phyloP scores from a whole-genome alignment of 1,140 invertebrate species.

The Penaeus chinensis region DNA sequence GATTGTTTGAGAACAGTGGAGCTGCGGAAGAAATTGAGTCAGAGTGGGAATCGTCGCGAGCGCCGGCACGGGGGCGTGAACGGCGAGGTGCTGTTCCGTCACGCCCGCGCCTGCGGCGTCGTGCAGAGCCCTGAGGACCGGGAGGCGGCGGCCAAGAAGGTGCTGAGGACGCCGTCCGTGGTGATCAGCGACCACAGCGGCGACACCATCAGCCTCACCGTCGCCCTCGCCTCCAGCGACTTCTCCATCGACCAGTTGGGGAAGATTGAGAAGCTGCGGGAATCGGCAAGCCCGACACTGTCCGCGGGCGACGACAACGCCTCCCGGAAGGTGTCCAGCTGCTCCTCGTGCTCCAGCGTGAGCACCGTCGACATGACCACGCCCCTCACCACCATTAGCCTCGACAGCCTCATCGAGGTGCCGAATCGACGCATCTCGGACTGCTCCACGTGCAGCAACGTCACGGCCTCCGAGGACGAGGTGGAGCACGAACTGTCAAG shows the following conservation, averaged over 20 bases:
- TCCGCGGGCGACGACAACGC: conserved; percentile 65
- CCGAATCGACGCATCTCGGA: conserved; percentile 74
- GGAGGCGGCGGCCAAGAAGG: conserved; percentile 10
- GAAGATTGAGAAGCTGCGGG: conserved; percentile 68
- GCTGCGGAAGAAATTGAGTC: conserved; percentile 18
- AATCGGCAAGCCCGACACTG: conserved; percentile 74
- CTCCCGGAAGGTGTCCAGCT: conserved; percentile 58
- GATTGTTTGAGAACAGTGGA: conserved; percentile 6
- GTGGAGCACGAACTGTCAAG: conserved; percentile 48
- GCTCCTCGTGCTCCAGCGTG: conserved; percentile 67
- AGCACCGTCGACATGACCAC: conserved; percentile 71
- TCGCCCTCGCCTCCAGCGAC: conserved; percentile 68
- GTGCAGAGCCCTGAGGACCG: conserved; percentile 5
- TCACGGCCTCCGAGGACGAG: conserved; percentile 78
- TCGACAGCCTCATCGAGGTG: conserved; percentile 66
- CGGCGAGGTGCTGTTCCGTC: conserved; percentile 33
- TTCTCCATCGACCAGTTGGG: conserved; percentile 60
- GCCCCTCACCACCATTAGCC: conserved; percentile 40
- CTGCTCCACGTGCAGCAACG: conserved; percentile 75
- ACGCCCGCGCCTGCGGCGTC: conserved; percentile 21
- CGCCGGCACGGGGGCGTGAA: conserved; percentile 39
- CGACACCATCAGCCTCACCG: conserved; percentile 67
- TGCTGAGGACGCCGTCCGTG: conserved; percentile 78
- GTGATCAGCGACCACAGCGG: conserved; percentile 81
- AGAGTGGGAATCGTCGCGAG: background rate